Percentiles rank a stretch among this genome's conserved stretches.
These are phyloP conservation scores for rabbit (Oryctolagus cuniculus) DNA, from an alignment of 2,113 vertebrate genomes.

Conservation along the genomic window DNA sequence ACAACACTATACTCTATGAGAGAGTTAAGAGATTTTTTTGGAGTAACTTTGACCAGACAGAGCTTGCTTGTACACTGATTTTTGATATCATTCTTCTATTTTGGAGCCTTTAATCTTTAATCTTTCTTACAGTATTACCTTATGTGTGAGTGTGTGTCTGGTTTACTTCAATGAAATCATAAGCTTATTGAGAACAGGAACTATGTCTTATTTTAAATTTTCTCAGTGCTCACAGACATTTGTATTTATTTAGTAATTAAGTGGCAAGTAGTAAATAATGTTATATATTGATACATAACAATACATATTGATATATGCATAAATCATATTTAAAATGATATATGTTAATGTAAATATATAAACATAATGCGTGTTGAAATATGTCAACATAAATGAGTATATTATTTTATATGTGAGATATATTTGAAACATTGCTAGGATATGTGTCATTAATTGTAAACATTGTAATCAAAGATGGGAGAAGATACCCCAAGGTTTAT, in stretches of 20 bases:
- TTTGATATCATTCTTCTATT: neutral
- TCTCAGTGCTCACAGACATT: neutral
- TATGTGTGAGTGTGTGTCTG: neutral
- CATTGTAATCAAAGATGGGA: neutral
- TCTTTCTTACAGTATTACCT: slow-evolving; percentile 24
- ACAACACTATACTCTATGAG: neutral
- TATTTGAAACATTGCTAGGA: slow-evolving; percentile 8
- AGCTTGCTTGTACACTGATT: neutral
- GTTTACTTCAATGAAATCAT: neutral
- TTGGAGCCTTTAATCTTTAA: neutral
- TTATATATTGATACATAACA: neutral
- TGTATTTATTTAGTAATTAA: slow-evolving; percentile 57
- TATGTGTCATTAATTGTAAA: neutral
- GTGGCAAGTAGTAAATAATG: neutral
- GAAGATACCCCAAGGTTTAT: neutral
- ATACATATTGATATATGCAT: neutral
- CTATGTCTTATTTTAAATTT: slow-evolving; percentile 15
- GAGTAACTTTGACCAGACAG: neutral
- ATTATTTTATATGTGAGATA: neutral
- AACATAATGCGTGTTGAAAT: neutral
- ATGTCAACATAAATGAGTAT: neutral
- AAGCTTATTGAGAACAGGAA: neutral
- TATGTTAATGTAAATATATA: neutral
- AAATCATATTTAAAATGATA: neutral
- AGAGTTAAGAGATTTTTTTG: neutral